phyloP scores from a whole-genome alignment of 2,113 vertebrate genomes.

The Hemiprocne comata region DNA sequence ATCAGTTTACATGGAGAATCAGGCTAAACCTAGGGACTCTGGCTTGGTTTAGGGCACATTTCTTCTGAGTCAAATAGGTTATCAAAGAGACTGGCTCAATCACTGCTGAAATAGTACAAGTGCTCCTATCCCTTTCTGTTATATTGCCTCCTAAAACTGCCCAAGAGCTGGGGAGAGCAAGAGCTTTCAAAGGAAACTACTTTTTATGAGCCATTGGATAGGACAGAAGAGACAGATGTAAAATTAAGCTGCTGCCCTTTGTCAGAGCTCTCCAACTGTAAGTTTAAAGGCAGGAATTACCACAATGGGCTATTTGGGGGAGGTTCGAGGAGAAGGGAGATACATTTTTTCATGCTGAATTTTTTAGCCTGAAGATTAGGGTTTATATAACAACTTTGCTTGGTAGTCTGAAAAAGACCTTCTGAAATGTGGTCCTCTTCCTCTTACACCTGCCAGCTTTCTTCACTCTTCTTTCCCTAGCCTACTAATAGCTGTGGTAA shows the following conservation, averaged over 20 bases:
- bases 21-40: background rate
- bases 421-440: slow-evolving; percentile 45
- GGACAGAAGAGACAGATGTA: slow-evolving; percentile 5
- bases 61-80: background rate
- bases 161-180: background rate
- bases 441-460: slow-evolving; percentile 53
- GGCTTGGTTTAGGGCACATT: background rate
- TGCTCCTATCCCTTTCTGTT: background rate
- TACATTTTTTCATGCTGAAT: background rate
- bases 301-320: background rate
- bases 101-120: slow-evolving; percentile 6
- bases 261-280: background rate
- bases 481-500: slow-evolving; percentile 1
- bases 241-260: slow-evolving; percentile 30
- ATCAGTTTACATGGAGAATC: background rate
- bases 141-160: slow-evolving; percentile 2
- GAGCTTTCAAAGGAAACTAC: background rate
- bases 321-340: background rate
- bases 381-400: background rate
- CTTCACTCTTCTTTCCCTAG: slow-evolving; percentile 19
- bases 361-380: background rate
- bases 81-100: background rate
- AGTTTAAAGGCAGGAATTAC: background rate
- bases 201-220: slow-evolving; percentile 41
- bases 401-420: slow-evolving; percentile 30